Percentiles rank a stretch among this genome's conserved stretches.
Evolutionary conservation across 2,113 vertebrate genomes (phyloP).

Genomic region (Dromiciops gliroides): DNA sequence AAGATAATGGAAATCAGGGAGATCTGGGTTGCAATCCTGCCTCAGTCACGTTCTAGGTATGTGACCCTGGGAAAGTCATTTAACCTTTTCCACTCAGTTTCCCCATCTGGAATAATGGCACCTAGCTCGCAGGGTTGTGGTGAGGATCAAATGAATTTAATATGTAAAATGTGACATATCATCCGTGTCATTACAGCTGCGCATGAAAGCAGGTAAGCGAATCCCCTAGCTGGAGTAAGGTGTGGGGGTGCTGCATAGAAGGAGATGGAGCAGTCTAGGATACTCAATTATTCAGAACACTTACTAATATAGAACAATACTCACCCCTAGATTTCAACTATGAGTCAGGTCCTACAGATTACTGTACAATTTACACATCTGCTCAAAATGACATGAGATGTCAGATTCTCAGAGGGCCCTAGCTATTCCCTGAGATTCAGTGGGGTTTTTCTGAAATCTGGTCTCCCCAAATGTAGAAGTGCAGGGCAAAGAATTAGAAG

Average conservation of each 20-base stretch:
- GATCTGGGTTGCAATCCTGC: neutral
- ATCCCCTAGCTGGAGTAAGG: neutral
- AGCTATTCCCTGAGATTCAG: neutral
- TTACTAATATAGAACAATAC: neutral
- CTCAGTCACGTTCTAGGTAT: neutral
- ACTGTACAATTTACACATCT: neutral
- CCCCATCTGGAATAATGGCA: neutral
- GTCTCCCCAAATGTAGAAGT: neutral
- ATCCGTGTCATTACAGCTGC: neutral
- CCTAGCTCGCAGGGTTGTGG: neutral
- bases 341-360: neutral
- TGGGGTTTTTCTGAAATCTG: neutral
- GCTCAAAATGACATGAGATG: neutral
- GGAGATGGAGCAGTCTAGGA: neutral
- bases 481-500: neutral
- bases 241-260: neutral
- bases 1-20: neutral
- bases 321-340: neutral
- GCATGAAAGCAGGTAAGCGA: neutral
- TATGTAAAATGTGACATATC: neutral
- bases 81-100: neutral
- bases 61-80: neutral
- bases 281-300: neutral
- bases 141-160: neutral
- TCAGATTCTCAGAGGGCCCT: neutral